phyloP scores from a whole-genome alignment of 2,888 invertebrate species.

The Polyommatus iphigenia region DNA sequence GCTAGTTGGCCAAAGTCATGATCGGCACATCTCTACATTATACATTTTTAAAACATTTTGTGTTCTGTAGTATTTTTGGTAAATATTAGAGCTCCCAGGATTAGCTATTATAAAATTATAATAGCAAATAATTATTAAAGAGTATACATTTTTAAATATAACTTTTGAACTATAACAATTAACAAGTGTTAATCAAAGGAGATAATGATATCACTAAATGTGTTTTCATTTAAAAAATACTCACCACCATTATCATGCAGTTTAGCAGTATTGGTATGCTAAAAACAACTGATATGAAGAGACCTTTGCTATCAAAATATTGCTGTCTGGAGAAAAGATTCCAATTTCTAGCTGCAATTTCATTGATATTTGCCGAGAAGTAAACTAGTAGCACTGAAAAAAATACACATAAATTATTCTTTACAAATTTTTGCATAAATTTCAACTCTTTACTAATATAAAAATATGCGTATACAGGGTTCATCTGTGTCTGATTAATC shows the following conservation, averaged over 20 bases:
- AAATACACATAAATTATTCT: neutral
- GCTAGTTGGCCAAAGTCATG: too few relatives aligned
- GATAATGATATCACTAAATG: slow-evolving; percentile 36
- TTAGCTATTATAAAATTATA: too few relatives aligned
- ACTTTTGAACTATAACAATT: neutral
- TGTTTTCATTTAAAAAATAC: slow-evolving; percentile 55
- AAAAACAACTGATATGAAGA: slow-evolving; percentile 96
- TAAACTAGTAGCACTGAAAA: slow-evolving; percentile 91
- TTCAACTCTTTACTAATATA: too few relatives aligned
- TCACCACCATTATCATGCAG: slow-evolving; percentile 96
- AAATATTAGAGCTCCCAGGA: neutral
- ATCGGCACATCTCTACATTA: too few relatives aligned
- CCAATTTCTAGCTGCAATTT: slow-evolving; percentile 93
- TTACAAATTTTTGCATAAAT: too few relatives aligned
- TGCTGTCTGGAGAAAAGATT: slow-evolving; percentile 93
- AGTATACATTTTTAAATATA: too few relatives aligned
- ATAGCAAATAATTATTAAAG: too few relatives aligned
- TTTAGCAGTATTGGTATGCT: slow-evolving; percentile 95
- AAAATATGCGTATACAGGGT: too few relatives aligned
- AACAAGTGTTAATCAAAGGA: neutral
- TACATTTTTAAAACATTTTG: too few relatives aligned
- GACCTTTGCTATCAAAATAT: slow-evolving; percentile 95
- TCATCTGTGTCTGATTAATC: too few relatives aligned
- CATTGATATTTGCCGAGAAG: slow-evolving; percentile 94
- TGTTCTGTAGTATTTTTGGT: neutral